Base-by-base conservation (phyloP, 2,797 vertebrate genomes). In the Acrocephalus scirpaceus region DNA sequence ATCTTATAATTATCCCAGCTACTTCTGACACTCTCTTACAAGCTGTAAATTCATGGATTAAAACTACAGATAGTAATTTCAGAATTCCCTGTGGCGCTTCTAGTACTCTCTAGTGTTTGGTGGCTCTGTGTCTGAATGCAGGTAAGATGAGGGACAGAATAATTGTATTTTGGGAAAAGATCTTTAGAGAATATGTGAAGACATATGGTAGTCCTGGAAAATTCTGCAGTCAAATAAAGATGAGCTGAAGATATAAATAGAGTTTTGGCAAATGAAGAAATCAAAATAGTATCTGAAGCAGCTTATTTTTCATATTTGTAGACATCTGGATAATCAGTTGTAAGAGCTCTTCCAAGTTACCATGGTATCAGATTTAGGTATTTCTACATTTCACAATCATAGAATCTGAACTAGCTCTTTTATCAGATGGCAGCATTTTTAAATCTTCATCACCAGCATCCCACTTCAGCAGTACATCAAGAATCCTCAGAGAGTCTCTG, bases 21-120 rank as follows among this genome's bases (percentile, higher is more conserved):
- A 66, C 29, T 86, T 92, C 72, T 86, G 61, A 93, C 88, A 86
- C 62, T 66, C 15, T 81, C 50, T 86, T 92, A 92, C 78, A 91
- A 90, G 82, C 66, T 86, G 67, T 90, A 93, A 91, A 94, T 83
- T 65, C 23, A 11, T n/a, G 51, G 76, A 92, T 93, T 93, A 95
- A 74, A 95, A 81, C 38, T 88, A 81, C 17, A 86, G 47, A 71
- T n/a, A 48, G 88, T 80, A 44, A 88, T 89, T 78, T 62, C 30
- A 64, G 67, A 72, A 77, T 87, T 91, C 50, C 70, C 75, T 69
- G 45, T 69, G 26, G 45, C 51, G 50, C 23, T 84, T 82, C 60
- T 29, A 61, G 44, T 69, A 72, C 26, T 66, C 32, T 80, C 17
- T 21, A 51, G 26, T 45, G 13, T 53, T 45, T 75, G 30, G 38